A percentile compares a stretch with the other conserved stretches of the same genome.
Conservation (phyloP, 2,113 vertebrate species). For the Clarias batrachus region DNA sequence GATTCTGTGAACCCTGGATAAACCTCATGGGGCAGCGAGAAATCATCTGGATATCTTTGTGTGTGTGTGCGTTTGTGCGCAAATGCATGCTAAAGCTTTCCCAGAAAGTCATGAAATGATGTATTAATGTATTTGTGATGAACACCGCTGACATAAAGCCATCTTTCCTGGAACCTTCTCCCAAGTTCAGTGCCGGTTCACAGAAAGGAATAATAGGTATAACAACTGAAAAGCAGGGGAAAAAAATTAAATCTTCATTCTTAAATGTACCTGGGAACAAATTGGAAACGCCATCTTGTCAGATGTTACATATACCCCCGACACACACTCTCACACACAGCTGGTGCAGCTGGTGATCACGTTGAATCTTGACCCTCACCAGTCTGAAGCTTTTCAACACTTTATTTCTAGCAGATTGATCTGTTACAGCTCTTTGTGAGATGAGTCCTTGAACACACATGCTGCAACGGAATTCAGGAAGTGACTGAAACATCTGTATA, state of each 20-base stretch:
- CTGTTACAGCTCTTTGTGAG: not conserved
- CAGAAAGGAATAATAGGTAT: not conserved
- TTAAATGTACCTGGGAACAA: not conserved
- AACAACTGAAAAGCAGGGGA: not conserved
- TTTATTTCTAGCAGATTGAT: not conserved
- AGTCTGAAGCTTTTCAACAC: constrained; percentile 1
- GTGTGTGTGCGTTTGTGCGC: not conserved
- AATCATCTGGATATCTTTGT: not conserved
- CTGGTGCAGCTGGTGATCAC: not conserved
- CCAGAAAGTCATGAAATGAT: not conserved
- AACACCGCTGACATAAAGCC: not conserved
- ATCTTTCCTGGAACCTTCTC: not conserved
- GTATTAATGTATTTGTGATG: not conserved
- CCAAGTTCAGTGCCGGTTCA: not conserved
- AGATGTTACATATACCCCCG: not conserved
- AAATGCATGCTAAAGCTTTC: not conserved
- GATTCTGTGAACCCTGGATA: not conserved
- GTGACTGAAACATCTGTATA: not conserved
- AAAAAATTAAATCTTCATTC: not conserved
- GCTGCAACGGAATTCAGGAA: not conserved
- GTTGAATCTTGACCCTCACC: not conserved
- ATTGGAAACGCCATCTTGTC: not conserved
- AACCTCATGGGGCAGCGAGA: not conserved
- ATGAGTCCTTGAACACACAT: not conserved
- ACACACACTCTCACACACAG: not conserved